Evolutionary conservation across 2,888 invertebrate genomes (phyloP), one percentile per base, ranked within the genome.

Genomic region (Hyles lineata): DNA sequence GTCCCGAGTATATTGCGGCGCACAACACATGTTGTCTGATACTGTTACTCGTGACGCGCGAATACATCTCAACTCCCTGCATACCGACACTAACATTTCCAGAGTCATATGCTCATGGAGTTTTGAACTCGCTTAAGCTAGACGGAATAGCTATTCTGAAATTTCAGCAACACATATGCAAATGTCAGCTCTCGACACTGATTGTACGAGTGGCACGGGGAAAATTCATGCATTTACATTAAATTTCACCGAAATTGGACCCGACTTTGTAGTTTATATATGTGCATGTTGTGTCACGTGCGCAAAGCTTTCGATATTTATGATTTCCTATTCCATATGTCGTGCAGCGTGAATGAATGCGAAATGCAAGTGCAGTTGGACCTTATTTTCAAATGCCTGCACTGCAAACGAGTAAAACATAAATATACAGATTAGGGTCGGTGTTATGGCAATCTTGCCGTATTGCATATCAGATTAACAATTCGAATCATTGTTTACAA

Each of bases 151-250:
- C 91, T 92, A 90, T 91, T 90, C 91, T 87, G 92, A 91, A 93
- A 92, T 93, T 92, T 93, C 91, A 90, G 87, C 90, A 90, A 90
- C 91, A 89, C 93, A 92, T 94, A 94, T 93, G 93, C 94, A 93
- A 93, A 93, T 94, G 92, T 93, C 92, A 93, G 92, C 89, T 89
- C 92, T 91, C 93, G 92, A 93, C 93, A 92, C 92, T 94, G 92
- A 94, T 94, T 93, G 92, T 94, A 91, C 92, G 92, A 94, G 90
- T 92, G 89, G 92, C 90, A 89, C 88, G 86, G 88, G 90, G 90
- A 92, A 93, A 92, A 94, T 93, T 93, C 93, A 92, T 93, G 92
- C 91, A 93, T 94, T 93, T 92, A 93, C 94, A 93, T 94, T 93
- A 94, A 92, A 93, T 93, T 92, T 91, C 88, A 87, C 88, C 87